Conservation (phyloP, 2,888 invertebrate species). For the Campoletis raptor region DNA sequence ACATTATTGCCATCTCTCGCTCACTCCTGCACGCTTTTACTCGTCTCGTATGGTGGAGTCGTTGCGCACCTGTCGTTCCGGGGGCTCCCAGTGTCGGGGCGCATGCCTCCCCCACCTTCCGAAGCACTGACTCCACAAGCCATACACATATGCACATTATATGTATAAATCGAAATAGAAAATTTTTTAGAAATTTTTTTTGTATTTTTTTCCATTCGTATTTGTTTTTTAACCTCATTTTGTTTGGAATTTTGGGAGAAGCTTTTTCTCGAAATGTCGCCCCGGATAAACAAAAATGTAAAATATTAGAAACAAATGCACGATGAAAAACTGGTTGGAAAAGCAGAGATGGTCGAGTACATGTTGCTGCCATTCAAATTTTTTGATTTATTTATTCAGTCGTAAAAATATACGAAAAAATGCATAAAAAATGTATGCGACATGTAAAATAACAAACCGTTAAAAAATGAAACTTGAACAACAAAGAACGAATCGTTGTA, state of each 20-base stretch:
- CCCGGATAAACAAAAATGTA: background rate
- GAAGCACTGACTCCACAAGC: slow-evolving; percentile 14
- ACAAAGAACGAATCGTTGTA: background rate
- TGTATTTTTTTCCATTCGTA: background rate
- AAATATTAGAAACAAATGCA: background rate
- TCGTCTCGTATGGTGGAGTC: slow-evolving; percentile 71
- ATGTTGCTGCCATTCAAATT: background rate
- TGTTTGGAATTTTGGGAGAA: background rate
- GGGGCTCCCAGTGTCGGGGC: slow-evolving; percentile 74
- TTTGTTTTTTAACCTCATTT: background rate
- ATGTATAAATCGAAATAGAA: background rate
- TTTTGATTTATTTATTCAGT: background rate
- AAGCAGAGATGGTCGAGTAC: background rate
- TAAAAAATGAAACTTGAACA: background rate
- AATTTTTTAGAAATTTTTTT: background rate
- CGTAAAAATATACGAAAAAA: background rate
- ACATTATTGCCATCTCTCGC: slow-evolving; percentile 20
- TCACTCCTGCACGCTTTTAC: slow-evolving; percentile 47
- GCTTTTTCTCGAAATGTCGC: background rate
- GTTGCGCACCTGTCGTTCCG: slow-evolving; percentile 83
- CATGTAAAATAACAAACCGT: background rate
- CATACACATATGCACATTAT: slow-evolving; percentile 3
- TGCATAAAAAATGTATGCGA: background rate
- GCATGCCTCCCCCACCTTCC: slow-evolving; percentile 75
- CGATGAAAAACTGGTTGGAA: background rate